phyloP scores from a whole-genome alignment of 1,140 invertebrate species.

The Lerema accius region DNA sequence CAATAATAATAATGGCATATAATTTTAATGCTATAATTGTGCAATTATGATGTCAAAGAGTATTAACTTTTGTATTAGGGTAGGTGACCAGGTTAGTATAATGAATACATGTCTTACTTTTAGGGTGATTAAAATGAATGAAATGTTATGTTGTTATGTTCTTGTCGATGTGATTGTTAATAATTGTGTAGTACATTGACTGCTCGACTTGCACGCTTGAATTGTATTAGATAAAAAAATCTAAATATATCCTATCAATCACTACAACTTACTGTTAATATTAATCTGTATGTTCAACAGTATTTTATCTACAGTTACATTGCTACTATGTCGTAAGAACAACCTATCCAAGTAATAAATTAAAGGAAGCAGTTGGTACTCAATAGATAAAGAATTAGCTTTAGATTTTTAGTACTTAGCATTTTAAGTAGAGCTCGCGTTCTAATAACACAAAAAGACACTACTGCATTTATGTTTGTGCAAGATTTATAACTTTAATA shows the following conservation, averaged over 20 bases:
- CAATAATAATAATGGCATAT: background rate
- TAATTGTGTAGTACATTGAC: background rate
- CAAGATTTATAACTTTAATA: too few species aligned
- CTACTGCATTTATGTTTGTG: too few species aligned
- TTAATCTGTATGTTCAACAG: background rate
- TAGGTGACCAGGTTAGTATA: background rate
- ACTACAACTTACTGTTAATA: background rate
- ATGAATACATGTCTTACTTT: background rate
- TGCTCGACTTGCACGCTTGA: constrained; percentile 6
- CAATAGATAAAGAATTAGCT: background rate
- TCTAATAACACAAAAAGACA: background rate
- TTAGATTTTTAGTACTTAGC: background rate
- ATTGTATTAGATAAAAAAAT: background rate
- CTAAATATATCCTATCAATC: background rate
- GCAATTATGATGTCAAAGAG: background rate
- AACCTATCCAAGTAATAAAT: background rate
- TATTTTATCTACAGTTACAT: background rate
- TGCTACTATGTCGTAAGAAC: background rate
- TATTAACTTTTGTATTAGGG: background rate
- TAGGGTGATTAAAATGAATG: background rate
- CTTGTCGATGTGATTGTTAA: background rate
- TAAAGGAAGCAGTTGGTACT: background rate
- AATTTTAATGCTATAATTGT: background rate
- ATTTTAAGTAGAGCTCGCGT: background rate
- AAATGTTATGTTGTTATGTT: background rate